These are phyloP conservation scores for Pemphredon lugubris DNA, from an alignment of 2,888 invertebrate genomes.

Conservation along the genomic window DNA sequence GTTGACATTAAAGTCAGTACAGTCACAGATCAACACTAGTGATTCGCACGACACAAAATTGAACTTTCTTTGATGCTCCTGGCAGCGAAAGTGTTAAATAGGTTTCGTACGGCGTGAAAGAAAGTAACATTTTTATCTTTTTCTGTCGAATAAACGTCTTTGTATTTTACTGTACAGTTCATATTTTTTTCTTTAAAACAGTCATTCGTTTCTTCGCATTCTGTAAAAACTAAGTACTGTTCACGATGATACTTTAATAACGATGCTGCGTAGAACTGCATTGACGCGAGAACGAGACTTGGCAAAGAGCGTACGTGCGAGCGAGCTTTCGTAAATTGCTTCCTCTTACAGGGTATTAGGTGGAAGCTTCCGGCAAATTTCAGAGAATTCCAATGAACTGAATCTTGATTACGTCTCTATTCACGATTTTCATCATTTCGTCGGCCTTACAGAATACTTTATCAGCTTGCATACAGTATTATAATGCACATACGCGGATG, in stretches of 20 bases:
- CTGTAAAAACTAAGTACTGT: constrained; percentile 18
- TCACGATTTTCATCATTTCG: constrained; percentile 32
- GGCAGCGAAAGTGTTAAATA: too few species aligned
- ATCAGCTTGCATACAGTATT: too few species aligned
- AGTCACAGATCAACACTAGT: too few species aligned
- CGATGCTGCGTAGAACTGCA: not conserved
- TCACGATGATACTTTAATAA: not conserved
- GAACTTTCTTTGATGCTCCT: too few species aligned
- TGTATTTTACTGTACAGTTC: too few species aligned
- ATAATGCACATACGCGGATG: too few species aligned
- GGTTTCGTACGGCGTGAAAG: too few species aligned
- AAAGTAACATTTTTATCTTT: too few species aligned
- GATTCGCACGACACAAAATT: too few species aligned
- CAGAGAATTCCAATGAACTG: constrained; percentile 43
- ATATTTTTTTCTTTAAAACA: too few species aligned
- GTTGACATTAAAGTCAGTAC: too few species aligned
- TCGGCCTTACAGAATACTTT: constrained; percentile 23
- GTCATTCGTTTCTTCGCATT: constrained; percentile 2
- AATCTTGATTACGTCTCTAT: constrained; percentile 42
- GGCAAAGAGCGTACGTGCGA: not conserved
- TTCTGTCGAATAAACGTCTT: too few species aligned
- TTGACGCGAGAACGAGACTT: constrained; percentile 8
- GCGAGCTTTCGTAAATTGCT: constrained; percentile 50
- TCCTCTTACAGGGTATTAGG: constrained; percentile 51
- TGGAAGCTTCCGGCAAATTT: constrained; percentile 37